phyloP scores from a whole-genome alignment of 2,113 vertebrate species.

The Engystomops pustulosus region DNA sequence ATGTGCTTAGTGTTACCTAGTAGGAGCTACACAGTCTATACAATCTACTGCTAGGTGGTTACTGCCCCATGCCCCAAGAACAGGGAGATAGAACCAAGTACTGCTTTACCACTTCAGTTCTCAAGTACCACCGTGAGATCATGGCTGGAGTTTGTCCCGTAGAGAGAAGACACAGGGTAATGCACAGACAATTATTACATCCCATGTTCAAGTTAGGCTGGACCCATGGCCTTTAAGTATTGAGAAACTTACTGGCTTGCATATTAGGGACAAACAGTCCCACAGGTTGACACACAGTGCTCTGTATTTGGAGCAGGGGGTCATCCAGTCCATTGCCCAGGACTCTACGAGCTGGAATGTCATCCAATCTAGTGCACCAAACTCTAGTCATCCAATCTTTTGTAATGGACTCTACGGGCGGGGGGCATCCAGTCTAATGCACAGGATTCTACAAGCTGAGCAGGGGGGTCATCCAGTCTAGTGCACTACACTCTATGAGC shows the following conservation, averaged over 20 bases:
- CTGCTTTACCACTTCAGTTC: neutral
- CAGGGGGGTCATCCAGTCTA: too few relatives aligned
- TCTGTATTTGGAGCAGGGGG: neutral
- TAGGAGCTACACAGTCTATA: too few relatives aligned
- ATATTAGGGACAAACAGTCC: neutral
- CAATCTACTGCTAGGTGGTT: too few relatives aligned
- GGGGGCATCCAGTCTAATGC: neutral
- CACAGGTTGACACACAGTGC: neutral
- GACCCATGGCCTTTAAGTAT: too few relatives aligned
- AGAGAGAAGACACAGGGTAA: neutral
- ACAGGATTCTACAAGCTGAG: too few relatives aligned
- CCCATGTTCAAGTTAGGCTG: too few relatives aligned
- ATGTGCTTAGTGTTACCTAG: too few relatives aligned
- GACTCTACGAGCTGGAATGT: neutral
- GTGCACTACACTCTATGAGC: too few relatives aligned
- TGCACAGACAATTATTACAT: too few relatives aligned
- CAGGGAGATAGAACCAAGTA: neutral
- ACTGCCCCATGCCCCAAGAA: neutral
- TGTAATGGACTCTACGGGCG: too few relatives aligned
- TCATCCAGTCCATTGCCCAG: neutral
- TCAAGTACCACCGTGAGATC: neutral
- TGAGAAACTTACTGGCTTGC: too few relatives aligned
- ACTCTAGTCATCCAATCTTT: too few relatives aligned
- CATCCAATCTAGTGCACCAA: neutral
- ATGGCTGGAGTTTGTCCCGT: neutral